phyloP scores from a whole-genome alignment of 1,140 invertebrate species.

The Doryteuthis pealeii region DNA sequence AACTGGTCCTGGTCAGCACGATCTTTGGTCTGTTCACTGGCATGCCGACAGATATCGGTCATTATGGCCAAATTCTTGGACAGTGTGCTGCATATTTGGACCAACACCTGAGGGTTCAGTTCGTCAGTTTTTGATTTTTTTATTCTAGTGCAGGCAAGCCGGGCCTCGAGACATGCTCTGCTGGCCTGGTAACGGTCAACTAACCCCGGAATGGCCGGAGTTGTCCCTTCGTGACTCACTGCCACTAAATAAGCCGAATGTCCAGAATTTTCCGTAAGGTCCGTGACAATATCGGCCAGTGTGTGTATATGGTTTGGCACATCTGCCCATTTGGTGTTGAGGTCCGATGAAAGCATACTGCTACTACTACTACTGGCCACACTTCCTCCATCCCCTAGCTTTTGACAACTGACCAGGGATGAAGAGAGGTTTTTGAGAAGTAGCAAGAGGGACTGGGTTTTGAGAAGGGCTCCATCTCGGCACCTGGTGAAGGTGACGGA shows the following conservation, averaged over 20 bases:
- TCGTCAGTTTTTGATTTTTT: slow-evolving; percentile 38
- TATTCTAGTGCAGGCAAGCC: slow-evolving; percentile 41
- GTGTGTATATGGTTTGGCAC: slow-evolving; percentile 33
- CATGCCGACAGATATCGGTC: slow-evolving; percentile 44
- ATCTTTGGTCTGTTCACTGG: slow-evolving; percentile 36
- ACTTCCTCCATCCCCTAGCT: not conserved
- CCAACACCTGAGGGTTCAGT: slow-evolving; percentile 41
- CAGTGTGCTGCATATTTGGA: slow-evolving; percentile 45
- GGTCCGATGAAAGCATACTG: not conserved
- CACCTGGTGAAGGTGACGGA: not conserved
- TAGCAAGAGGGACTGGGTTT: not conserved
- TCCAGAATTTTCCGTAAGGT: slow-evolving; percentile 38
- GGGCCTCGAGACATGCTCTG: slow-evolving; percentile 42
- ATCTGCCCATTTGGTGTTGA: slow-evolving; percentile 37
- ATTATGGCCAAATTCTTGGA: slow-evolving; percentile 40
- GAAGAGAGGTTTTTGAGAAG: not conserved
- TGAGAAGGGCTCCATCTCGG: not conserved
- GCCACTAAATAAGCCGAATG: slow-evolving; percentile 44
- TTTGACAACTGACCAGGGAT: slow-evolving; percentile 26
- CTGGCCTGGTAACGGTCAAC: slow-evolving; percentile 40
- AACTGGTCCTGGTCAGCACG: slow-evolving; percentile 44
- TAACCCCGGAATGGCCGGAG: slow-evolving; percentile 34
- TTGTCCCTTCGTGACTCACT: slow-evolving; percentile 30
- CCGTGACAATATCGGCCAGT: slow-evolving; percentile 30
- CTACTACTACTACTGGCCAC: not conserved